Evolutionary conservation across 2,113 vertebrate genomes (phyloP), one percentile per base, ranked within the genome.

Genomic region (Spilogale gracilis): DNA sequence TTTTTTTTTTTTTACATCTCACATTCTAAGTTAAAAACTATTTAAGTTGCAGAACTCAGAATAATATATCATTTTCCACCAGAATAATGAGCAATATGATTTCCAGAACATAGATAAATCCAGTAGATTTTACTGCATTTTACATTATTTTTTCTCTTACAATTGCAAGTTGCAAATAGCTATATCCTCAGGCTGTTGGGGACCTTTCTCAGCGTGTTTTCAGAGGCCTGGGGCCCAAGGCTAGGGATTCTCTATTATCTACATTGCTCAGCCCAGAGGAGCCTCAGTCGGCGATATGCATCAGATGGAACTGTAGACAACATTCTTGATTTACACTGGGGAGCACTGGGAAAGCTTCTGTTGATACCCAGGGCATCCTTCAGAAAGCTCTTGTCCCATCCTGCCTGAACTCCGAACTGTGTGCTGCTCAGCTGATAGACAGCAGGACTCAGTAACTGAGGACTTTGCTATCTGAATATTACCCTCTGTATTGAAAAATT

Each of bases 401-500:
- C 16, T 23, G 3, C 2, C 27, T 96, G 74, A 96, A 87, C 83
- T 96, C 43, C 79, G 23, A 73, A 63, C 45, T 48, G 6, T 69
- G 17, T 43, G 8, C 45, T 93, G 52, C 94, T 96, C 63, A 80
- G 76, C 1, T 30, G 81, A 38, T 54, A 84, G 81, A 38, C 48
- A 84, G 50, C 0, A 38, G 25, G 58, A 89, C 25, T 83, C n/a
- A 78, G n/a, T 38, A 78, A 80, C 56, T 18, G 14, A 81, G 23
- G 17, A 58, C 38, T 27, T 20, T 86, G 45, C 3, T 92, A 9
- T 83, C 38, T 88, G 7, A 30, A 54, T 58, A 92, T 69, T 60
- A 90, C 9, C 2, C 0, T 20, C 58, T 25, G 3, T 92, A 83
- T 48, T 52, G 11, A 30, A 69, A 21, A 94, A 60, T 4, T n/a